Conservation (phyloP, 2,113 vertebrate genomes). For the Chaetodon trifascialis region DNA sequence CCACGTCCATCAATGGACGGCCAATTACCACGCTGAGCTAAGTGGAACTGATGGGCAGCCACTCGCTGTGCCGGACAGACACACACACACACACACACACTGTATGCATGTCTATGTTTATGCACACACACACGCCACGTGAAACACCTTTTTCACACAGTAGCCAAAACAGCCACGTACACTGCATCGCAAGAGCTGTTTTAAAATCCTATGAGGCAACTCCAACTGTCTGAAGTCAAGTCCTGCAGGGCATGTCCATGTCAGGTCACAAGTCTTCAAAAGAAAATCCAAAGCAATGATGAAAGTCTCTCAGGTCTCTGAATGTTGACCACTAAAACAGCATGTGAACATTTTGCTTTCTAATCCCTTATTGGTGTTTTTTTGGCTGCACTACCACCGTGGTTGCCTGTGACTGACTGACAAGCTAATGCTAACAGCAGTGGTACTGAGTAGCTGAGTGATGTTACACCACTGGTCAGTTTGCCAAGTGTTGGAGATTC, state of each 20-base stretch:
- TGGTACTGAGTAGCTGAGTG: too few relatives aligned
- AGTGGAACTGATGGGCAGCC: slow-evolving; percentile 77
- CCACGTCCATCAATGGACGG: slow-evolving; percentile 76
- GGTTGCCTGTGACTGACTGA: too few relatives aligned
- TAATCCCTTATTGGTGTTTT: neutral
- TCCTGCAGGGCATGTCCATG: neutral
- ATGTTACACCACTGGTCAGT: too few relatives aligned
- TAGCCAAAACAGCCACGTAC: neutral
- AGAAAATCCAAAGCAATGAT: neutral
- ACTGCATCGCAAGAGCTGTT: neutral
- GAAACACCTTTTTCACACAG: slow-evolving; percentile 34
- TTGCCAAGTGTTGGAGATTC: too few relatives aligned
- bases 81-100: slow-evolving; percentile 39
- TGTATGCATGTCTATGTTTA: neutral
- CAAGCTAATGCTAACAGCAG: too few relatives aligned
- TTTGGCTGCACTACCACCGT: too few relatives aligned
- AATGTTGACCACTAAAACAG: neutral
- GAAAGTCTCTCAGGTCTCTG: slow-evolving; percentile 5
- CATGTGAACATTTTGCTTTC: neutral
- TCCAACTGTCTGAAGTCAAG: neutral
- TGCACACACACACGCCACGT: slow-evolving; percentile 3
- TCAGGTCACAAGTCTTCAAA: neutral
- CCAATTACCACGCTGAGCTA: slow-evolving; percentile 81
- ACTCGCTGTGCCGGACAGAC: slow-evolving; percentile 56
- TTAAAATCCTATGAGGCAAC: neutral